These are phyloP conservation scores for Whitmania pigra DNA, from an alignment of 1,140 invertebrate species.

Conservation along the genomic window DNA sequence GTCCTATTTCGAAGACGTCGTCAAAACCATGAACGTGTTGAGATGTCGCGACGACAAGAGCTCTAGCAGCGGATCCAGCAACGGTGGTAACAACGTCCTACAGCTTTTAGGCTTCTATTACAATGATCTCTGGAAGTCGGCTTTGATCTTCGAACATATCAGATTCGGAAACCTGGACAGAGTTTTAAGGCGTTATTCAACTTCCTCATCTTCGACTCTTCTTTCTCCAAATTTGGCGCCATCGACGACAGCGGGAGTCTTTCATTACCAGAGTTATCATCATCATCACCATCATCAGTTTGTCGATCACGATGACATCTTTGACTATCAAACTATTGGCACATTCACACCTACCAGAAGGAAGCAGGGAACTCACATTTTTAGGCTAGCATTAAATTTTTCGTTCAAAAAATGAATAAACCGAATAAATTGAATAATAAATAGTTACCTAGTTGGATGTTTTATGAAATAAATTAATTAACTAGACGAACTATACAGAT, in stretches of 20 bases:
- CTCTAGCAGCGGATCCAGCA: not conserved
- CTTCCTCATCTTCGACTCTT: not conserved
- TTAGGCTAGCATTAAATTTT: not conserved
- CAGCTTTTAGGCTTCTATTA: too few species aligned
- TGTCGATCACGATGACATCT: not conserved
- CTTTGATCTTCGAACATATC: conserved; percentile 2
- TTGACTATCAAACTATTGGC: not conserved
- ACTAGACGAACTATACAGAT: too few species aligned
- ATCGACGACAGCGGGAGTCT: not conserved
- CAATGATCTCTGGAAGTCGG: too few species aligned
- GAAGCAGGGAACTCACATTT: not conserved
- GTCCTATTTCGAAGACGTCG: too few species aligned
- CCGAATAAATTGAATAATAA: too few species aligned
- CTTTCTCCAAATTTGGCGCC: not conserved
- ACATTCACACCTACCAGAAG: conserved; percentile 2
- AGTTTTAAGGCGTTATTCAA: conserved; percentile 8
- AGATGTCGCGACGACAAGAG: not conserved
- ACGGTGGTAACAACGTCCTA: not conserved
- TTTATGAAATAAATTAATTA: too few species aligned
- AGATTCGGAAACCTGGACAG: conserved; percentile 1
- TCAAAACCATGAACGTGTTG: too few species aligned
- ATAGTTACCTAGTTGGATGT: too few species aligned
- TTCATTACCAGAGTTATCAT: not conserved
- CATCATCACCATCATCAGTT: not conserved
- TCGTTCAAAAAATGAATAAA: too few species aligned